A percentile compares a stretch with the other conserved stretches of the same genome.
These are phyloP conservation scores for Centropus unirufus DNA, from an alignment of 2,113 vertebrate species.

Conservation along the genomic window DNA sequence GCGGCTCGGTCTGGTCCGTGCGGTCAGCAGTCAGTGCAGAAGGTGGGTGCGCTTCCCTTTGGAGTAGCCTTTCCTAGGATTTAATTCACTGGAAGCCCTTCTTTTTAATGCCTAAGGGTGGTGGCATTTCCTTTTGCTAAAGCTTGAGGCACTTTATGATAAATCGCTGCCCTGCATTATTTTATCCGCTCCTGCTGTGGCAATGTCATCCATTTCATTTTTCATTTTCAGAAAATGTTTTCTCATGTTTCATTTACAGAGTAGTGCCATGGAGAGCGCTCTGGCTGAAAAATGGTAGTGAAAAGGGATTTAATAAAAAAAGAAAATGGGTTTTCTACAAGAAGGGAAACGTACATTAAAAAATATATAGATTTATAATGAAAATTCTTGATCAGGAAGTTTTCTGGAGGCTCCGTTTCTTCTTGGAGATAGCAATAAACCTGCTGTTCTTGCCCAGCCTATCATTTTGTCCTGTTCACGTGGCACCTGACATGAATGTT, in stretches of 20 bases:
- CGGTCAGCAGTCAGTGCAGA: slow-evolving; percentile 93
- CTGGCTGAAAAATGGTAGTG: neutral
- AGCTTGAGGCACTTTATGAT: neutral
- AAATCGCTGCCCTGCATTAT: neutral
- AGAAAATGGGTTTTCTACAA: neutral
- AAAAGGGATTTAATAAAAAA: neutral
- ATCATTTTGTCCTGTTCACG: neutral
- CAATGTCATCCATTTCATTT: neutral
- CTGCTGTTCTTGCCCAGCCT: neutral
- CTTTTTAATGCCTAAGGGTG: neutral
- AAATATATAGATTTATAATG: neutral
- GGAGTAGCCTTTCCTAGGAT: neutral
- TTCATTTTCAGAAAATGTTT: no score
- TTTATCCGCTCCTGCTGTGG: neutral
- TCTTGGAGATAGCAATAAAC: neutral
- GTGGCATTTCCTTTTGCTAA: neutral
- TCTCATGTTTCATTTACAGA: neutral
- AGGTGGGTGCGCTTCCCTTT: slow-evolving; percentile 75
- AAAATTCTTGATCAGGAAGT: neutral
- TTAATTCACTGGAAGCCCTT: neutral
- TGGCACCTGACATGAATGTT: neutral
- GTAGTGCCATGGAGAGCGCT: neutral
- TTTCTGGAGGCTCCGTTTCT: neutral
- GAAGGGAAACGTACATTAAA: neutral
- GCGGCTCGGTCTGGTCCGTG: slow-evolving; percentile 95